A percentile compares a stretch with the other conserved stretches of the same genome.
These are phyloP conservation scores for Xiphophorus couchianus DNA, from an alignment of 2,113 vertebrate genomes.

Conservation along the genomic window DNA sequence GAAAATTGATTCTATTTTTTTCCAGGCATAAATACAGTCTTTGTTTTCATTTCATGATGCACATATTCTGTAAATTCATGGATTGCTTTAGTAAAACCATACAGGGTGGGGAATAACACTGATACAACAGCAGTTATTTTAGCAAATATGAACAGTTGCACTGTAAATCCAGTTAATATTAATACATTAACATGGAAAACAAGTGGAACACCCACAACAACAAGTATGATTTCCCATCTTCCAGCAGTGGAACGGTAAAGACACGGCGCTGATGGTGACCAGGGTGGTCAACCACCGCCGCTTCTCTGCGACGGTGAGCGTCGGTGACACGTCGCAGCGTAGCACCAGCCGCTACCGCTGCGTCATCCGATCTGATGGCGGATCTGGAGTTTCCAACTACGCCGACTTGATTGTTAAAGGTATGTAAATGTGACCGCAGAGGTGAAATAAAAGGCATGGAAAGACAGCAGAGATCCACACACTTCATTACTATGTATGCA, in stretches of 20 bases:
- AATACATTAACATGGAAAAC: too few species aligned
- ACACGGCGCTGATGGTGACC: slow-evolving; percentile 94
- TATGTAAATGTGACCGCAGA: slow-evolving; percentile 47
- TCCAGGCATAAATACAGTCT: background rate
- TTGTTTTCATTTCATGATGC: background rate
- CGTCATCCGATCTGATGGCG: slow-evolving; percentile 92
- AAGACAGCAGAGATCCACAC: too few species aligned
- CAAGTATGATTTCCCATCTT: background rate
- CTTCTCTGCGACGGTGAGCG: slow-evolving; percentile 92
- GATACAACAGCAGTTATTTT: background rate
- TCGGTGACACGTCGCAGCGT: slow-evolving; percentile 92
- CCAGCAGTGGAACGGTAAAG: slow-evolving; percentile 96
- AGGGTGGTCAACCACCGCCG: slow-evolving; percentile 94
- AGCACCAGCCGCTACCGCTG: slow-evolving; percentile 94
- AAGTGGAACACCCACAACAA: background rate
- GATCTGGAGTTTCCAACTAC: slow-evolving; percentile 96
- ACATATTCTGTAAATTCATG: background rate
- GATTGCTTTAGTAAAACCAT: background rate
- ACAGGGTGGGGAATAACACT: background rate
- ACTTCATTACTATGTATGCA: background rate
- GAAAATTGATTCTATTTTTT: slow-evolving; percentile 7
- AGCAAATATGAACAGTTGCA: background rate
- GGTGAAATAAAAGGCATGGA: background rate
- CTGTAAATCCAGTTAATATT: too few species aligned
- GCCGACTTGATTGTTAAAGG: slow-evolving; percentile 97